phyloP scores from a whole-genome alignment of 2,888 invertebrate genomes.

The Lasioglossum oenotherae region DNA sequence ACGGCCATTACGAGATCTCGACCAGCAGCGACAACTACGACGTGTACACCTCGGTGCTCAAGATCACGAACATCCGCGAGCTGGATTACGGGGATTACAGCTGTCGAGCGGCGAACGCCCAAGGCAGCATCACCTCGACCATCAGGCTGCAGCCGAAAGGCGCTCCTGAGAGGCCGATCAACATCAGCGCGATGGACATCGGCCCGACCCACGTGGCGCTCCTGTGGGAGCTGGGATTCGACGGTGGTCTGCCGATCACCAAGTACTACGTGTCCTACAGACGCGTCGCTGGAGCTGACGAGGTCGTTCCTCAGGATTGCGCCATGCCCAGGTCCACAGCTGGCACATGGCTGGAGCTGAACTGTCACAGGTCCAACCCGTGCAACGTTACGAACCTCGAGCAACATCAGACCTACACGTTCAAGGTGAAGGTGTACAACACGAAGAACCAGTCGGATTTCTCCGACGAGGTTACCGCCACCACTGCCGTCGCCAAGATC shows the following conservation, averaged over 20 bases:
- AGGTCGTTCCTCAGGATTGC: conserved; percentile 87
- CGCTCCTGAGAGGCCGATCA: conserved; percentile 93
- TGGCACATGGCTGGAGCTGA: conserved; percentile 92
- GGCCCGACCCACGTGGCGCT: conserved; percentile 93
- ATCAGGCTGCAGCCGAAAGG: conserved; percentile 94
- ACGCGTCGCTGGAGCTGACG: conserved; percentile 88
- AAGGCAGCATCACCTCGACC: conserved; percentile 91
- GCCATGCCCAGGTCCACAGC: conserved; percentile 86
- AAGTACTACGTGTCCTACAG: conserved; percentile 95
- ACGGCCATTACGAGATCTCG: conserved; percentile 94
- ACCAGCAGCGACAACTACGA: conserved; percentile 93
- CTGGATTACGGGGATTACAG: conserved; percentile 96
- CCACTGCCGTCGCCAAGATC: conserved; percentile 94
- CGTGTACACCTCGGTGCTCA: conserved; percentile 92
- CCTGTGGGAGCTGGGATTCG: conserved; percentile 95
- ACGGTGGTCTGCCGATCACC: conserved; percentile 94
- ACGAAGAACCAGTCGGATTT: conserved; percentile 94
- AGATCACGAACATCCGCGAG: conserved; percentile 90
- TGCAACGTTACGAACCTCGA: conserved; percentile 95
- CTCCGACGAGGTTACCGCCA: conserved; percentile 92
- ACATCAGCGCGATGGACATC: conserved; percentile 89
- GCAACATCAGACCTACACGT: conserved; percentile 94
- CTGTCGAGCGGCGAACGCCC: conserved; percentile 93
- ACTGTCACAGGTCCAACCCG: conserved; percentile 93
- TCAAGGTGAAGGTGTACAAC: conserved; percentile 95